Evolutionary conservation across 2,888 invertebrate genomes (phyloP).

Genomic region (Synanthedon tipuliformis): DNA sequence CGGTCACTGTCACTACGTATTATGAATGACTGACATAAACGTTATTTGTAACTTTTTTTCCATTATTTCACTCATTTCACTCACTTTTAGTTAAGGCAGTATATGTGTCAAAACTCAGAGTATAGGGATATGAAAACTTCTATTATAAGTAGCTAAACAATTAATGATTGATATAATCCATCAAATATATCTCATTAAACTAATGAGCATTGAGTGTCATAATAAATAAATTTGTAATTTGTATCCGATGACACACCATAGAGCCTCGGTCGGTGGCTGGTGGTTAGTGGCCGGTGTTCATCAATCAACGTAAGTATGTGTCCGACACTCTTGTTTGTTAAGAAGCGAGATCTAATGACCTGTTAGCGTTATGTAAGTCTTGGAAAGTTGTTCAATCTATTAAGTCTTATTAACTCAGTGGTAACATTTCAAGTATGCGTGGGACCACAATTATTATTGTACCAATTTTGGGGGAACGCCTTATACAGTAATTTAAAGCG

Average conservation of each 20-base stretch:
- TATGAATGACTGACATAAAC: too few species aligned
- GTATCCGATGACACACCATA: constrained; percentile 6
- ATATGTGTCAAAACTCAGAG: too few species aligned
- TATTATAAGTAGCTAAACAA: too few species aligned
- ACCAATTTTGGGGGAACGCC: constrained; percentile 10
- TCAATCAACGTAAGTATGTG: constrained; percentile 11
- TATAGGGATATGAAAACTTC: too few species aligned
- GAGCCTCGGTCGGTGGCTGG: too few species aligned
- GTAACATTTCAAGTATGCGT: constrained; percentile 1
- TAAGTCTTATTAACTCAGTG: not conserved
- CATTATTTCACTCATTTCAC: too few species aligned
- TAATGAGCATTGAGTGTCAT: constrained; percentile 1
- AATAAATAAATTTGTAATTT: constrained; percentile 1
- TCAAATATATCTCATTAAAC: constrained; percentile 5
- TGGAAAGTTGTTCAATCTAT: not conserved
- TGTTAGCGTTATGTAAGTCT: not conserved
- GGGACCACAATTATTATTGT: constrained; percentile 10
- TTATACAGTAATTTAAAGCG: constrained; percentile 24
- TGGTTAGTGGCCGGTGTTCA: constrained; percentile 7
- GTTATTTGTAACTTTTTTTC: too few species aligned
- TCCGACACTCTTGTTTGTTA: constrained; percentile 3
- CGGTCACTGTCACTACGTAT: too few species aligned
- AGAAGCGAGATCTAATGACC: not conserved
- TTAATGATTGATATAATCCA: not conserved
- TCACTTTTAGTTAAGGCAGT: too few species aligned